phyloP scores from a whole-genome alignment of 2,113 vertebrate species.

The Pionites leucogaster region DNA sequence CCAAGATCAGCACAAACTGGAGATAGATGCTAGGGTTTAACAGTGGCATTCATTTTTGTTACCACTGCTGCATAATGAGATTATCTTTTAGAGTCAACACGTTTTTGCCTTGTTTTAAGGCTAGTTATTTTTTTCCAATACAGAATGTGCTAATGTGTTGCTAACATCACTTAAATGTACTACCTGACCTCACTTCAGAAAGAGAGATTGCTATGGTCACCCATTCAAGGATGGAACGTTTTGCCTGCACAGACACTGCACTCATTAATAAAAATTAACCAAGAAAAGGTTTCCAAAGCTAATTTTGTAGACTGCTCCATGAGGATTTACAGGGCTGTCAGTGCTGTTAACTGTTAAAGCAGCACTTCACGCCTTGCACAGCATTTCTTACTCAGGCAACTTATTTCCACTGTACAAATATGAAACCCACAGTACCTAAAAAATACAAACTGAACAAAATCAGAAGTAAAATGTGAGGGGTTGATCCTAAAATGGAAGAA shows the following conservation, averaged over 20 bases:
- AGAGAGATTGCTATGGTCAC: constrained; percentile 4
- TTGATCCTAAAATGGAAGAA: neutral
- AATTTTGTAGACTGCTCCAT: neutral
- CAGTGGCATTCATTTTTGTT: constrained; percentile 19
- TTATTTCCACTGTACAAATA: neutral
- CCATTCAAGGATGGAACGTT: neutral
- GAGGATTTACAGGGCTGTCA: neutral
- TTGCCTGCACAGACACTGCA: neutral
- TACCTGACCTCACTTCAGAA: neutral
- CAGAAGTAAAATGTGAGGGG: neutral
- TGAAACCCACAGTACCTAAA: neutral
- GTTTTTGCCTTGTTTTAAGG: constrained; percentile 23
- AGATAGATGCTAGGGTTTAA: constrained; percentile 29
- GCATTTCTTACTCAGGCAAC: neutral
- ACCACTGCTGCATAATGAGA: constrained; percentile 35
- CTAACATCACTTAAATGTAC: neutral
- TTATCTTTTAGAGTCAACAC: constrained; percentile 17
- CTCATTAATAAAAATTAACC: constrained; percentile 29
- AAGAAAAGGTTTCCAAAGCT: neutral
- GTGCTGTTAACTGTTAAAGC: neutral
- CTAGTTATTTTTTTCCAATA: neutral
- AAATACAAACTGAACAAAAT: neutral
- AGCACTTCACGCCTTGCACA: neutral
- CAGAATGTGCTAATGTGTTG: neutral
- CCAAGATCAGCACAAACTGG: constrained; percentile 38